Conservation (phyloP, 2,797 vertebrate genomes). For the Lycodopsis pacificus region DNA sequence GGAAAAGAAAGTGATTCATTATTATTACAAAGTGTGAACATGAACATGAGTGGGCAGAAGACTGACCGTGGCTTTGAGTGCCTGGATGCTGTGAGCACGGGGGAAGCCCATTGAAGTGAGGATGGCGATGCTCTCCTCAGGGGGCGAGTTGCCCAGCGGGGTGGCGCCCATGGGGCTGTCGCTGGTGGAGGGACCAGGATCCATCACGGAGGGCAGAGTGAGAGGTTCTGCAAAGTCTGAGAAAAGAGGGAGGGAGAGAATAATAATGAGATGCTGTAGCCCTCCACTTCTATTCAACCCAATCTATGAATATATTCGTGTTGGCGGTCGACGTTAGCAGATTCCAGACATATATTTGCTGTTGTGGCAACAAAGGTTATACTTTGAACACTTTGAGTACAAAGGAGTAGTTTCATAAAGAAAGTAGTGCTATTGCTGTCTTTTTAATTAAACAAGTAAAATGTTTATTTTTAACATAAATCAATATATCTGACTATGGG, state of each 20-base stretch:
- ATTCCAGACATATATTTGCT: not conserved
- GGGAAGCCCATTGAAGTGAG: conserved; percentile 98
- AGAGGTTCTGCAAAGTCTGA: conserved; percentile 98
- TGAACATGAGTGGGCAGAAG: not conserved
- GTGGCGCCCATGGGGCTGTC: conserved; percentile 75
- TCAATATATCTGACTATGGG: not conserved
- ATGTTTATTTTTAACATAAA: not conserved
- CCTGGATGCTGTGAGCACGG: conserved; percentile 89
- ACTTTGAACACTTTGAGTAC: not conserved
- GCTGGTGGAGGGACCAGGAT: conserved; percentile 77
- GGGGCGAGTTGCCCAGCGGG: conserved; percentile 89
- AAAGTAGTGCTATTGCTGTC: not conserved
- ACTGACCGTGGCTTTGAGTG: conserved; percentile 93
- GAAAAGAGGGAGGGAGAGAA: not conserved
- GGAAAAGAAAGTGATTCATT: not conserved
- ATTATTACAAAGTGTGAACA: not conserved
- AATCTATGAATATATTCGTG: not conserved
- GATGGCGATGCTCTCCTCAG: conserved; percentile 95
- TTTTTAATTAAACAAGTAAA: not conserved
- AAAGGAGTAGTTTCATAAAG: not conserved
- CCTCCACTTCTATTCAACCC: conserved; percentile 21
- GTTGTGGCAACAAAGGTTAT: not conserved
- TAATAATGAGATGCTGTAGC: not conserved
- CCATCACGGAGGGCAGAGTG: conserved; percentile 86
- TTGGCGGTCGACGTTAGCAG: not conserved